Conservation (phyloP, 2,797 vertebrate species). For the Hydrocynus forskahlii region DNA sequence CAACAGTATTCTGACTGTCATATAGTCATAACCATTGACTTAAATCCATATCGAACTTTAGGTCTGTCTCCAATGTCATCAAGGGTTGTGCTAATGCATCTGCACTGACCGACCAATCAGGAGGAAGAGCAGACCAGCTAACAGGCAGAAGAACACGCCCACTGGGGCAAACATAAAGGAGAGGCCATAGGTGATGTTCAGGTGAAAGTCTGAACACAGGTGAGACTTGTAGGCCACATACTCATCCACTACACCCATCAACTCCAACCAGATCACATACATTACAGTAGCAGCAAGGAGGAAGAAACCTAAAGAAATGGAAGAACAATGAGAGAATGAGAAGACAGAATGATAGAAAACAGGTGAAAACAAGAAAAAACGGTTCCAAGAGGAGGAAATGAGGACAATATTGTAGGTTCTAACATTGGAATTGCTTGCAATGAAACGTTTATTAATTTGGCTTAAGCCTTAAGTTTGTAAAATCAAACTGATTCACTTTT, state of each 20-base stretch:
- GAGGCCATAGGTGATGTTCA: conserved; percentile 86
- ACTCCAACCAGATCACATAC: conserved; percentile 93
- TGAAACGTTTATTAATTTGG: too few species aligned
- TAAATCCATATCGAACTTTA: background rate
- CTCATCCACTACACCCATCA: conserved; percentile 83
- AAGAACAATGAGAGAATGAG: background rate
- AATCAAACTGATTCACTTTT: too few species aligned
- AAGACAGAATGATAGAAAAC: background rate
- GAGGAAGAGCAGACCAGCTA: conserved; percentile 91
- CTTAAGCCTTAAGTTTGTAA: too few species aligned
- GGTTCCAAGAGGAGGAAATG: background rate
- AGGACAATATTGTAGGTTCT: too few species aligned
- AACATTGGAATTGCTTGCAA: too few species aligned
- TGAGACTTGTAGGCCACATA: conserved; percentile 74
- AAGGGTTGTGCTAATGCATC: conserved; percentile 74
- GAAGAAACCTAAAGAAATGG: conserved; percentile 80
- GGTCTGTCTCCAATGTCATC: conserved; percentile 27
- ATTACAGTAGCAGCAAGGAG: conserved; percentile 89
- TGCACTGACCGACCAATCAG: conserved; percentile 87
- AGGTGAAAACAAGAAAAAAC: background rate
- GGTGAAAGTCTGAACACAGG: conserved; percentile 79
- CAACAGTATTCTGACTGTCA: background rate
- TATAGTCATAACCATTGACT: conserved; percentile 5
- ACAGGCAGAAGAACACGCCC: conserved; percentile 89
- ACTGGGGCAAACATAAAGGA: conserved; percentile 93